phyloP scores from a whole-genome alignment of 1,140 invertebrate genomes.

The Agrypnia vestita region DNA sequence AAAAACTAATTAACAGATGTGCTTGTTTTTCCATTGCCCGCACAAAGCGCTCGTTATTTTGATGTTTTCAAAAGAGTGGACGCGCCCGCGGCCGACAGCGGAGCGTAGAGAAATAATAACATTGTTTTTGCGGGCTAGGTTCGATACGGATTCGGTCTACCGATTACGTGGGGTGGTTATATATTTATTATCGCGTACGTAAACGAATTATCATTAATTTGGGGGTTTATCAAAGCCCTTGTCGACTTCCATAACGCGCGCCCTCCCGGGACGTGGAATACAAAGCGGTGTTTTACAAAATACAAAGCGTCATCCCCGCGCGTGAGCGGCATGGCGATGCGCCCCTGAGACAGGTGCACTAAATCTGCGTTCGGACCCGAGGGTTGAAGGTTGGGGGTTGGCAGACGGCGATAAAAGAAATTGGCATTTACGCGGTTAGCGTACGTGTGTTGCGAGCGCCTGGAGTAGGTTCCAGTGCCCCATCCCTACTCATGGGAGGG shows the following conservation, averaged over 20 bases:
- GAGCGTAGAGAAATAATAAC: neutral
- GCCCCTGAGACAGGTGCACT: too few species aligned
- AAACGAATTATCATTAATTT: neutral
- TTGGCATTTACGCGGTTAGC: too few species aligned
- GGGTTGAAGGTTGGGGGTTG: too few species aligned
- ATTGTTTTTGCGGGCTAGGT: neutral
- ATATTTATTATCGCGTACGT: too few species aligned
- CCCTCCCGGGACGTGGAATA: constrained; percentile 4
- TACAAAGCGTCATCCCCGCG: neutral
- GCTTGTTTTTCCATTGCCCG: too few species aligned
- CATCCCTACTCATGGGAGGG: too few species aligned
- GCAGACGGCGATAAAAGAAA: too few species aligned
- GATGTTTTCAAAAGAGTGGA: neutral
- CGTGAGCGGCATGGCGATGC: neutral
- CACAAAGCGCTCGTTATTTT: constrained; percentile 56
- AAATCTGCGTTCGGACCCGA: too few species aligned
- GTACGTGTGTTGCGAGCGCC: too few species aligned
- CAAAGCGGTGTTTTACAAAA: neutral
- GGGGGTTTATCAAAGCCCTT: neutral
- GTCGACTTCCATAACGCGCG: neutral
- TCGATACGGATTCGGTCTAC: neutral
- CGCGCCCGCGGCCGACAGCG: neutral
- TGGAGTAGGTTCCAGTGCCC: too few species aligned
- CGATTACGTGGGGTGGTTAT: too few species aligned
- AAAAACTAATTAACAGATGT: too few species aligned